These are phyloP conservation scores for Papilio elwesi DNA, from an alignment of 2,888 invertebrate genomes.

Conservation along the genomic window DNA sequence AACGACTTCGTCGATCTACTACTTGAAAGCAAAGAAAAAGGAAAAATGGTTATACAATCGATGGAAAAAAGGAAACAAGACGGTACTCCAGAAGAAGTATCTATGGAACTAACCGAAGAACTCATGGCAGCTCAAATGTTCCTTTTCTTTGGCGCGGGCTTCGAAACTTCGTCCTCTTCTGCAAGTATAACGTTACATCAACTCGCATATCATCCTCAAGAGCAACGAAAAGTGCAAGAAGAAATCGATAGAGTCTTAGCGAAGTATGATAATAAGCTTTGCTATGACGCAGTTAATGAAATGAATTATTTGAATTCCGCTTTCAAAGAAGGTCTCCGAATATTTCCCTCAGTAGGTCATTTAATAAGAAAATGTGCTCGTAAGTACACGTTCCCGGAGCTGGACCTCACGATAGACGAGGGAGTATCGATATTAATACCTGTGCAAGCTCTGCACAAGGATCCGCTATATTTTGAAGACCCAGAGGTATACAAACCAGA, in stretches of 20 bases:
- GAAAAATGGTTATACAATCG: constrained; percentile 29
- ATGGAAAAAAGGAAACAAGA: constrained; percentile 28
- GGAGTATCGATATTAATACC: constrained; percentile 53
- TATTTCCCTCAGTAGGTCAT: constrained; percentile 48
- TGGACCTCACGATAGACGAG: constrained; percentile 54
- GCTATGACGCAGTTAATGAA: constrained; percentile 49
- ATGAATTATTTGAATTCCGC: constrained; percentile 48
- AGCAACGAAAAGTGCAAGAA: constrained; percentile 46
- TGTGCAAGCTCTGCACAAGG: constrained; percentile 62
- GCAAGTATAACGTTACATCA: constrained; percentile 47
- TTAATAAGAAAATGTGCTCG: constrained; percentile 44
- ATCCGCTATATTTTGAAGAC: constrained; percentile 62
- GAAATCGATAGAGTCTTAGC: constrained; percentile 48
- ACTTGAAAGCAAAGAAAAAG: constrained; percentile 31
- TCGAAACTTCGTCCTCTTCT: constrained; percentile 55
- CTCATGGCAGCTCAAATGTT: constrained; percentile 64
- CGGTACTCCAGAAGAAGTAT: constrained; percentile 32
- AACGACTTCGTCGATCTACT: constrained; percentile 36
- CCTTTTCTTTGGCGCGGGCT: constrained; percentile 68
- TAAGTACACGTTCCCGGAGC: constrained; percentile 45
- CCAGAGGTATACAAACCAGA: constrained; percentile 65
- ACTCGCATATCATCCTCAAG: constrained; percentile 46
- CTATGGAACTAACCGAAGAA: constrained; percentile 45
- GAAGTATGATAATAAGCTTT: constrained; percentile 47
- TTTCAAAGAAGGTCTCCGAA: constrained; percentile 47